Conservation (phyloP, 2,797 vertebrate species). For the Helostoma temminkii region DNA sequence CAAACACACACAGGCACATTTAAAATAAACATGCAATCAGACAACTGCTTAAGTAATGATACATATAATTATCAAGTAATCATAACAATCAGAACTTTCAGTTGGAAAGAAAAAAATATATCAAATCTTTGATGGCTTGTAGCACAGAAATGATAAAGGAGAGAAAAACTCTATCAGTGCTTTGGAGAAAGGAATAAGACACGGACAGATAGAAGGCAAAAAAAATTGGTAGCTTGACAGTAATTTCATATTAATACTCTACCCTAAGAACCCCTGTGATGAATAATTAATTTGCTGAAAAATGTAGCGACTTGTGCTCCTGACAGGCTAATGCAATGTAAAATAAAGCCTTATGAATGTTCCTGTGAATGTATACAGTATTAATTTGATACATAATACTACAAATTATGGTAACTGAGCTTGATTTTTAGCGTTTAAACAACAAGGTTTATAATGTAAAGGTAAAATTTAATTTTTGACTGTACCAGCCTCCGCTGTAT, state of each 20-base stretch:
- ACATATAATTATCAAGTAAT: constrained; percentile 46
- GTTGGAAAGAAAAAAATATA: constrained; percentile 21
- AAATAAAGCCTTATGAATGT: constrained; percentile 41
- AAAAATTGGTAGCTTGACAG: constrained; percentile 51
- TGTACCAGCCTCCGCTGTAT: constrained; percentile 29
- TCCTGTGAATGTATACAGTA: constrained; percentile 17
- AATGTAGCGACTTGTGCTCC: constrained; percentile 68
- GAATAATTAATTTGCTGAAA: constrained; percentile 78
- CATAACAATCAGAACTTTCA: constrained; percentile 42
- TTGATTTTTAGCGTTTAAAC: constrained; percentile 6
- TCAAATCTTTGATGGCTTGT: constrained; percentile 14
- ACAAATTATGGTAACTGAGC: constrained; percentile 12
- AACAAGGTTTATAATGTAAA: constrained; percentile 34
- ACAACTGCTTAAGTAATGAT: background rate
- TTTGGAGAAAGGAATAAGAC: constrained; percentile 37
- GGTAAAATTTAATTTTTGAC: constrained; percentile 55
- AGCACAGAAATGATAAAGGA: constrained; percentile 27
- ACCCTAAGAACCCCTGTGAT: constrained; percentile 75
- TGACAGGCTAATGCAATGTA: constrained; percentile 60
- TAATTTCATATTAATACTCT: constrained; percentile 78
- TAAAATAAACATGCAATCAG: background rate
- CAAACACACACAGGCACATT: background rate
- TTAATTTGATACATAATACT: constrained; percentile 2
- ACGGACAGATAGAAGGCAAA: constrained; percentile 28
- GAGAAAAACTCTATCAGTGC: constrained; percentile 33